phyloP scores from a whole-genome alignment of 1,140 invertebrate genomes.

The Zaprionus ornatus region DNA sequence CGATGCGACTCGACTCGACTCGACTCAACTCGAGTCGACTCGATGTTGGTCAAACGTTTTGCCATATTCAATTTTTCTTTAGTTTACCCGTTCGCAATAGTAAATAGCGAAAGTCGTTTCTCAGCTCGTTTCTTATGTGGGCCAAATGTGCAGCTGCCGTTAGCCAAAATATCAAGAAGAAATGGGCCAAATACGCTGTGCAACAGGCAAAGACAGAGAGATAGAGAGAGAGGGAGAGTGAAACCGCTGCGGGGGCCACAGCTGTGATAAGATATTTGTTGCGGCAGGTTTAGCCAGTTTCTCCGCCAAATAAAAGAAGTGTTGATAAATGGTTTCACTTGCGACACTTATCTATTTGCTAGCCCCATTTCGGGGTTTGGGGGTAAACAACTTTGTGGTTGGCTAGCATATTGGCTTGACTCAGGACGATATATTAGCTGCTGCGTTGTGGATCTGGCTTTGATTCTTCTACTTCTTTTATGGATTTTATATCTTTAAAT shows the following conservation, averaged over 20 bases:
- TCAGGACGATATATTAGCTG: neutral
- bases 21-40: neutral
- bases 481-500: neutral
- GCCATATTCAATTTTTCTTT: constrained; percentile 64
- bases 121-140: constrained; percentile 74
- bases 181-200: constrained; percentile 13
- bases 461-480: neutral
- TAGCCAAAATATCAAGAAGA: neutral
- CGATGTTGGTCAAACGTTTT: constrained; percentile 68
- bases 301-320: neutral
- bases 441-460: neutral
- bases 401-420: neutral
- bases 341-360: constrained; percentile 4
- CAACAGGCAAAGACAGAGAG: constrained; percentile 14
- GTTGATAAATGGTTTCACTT: constrained; percentile 31
- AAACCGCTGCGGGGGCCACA: constrained; percentile 18
- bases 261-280: constrained; percentile 20
- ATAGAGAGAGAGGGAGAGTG: neutral
- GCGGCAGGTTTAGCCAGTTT: neutral
- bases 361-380: neutral
- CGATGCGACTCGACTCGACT: neutral
- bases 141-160: constrained; percentile 70
- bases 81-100: constrained; percentile 13
- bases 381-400: neutral
- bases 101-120: constrained; percentile 76